phyloP scores from a whole-genome alignment of 2,888 invertebrate genomes.

The Anoncus sp. region DNA sequence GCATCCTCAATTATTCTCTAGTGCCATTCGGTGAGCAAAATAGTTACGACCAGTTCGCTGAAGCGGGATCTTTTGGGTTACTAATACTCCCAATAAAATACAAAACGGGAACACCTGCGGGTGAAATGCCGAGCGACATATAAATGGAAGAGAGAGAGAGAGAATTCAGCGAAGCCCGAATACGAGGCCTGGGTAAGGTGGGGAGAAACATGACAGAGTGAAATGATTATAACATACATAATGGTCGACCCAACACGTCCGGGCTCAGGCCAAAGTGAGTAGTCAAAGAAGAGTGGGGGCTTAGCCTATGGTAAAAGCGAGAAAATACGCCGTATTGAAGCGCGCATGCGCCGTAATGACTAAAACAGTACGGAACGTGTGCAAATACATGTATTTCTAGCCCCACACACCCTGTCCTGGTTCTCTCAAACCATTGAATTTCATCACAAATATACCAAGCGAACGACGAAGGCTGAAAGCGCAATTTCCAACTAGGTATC shows the following conservation, averaged over 20 bases:
- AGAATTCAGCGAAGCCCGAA: slow-evolving; percentile 4
- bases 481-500: slow-evolving; percentile 61
- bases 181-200: slow-evolving; percentile 55
- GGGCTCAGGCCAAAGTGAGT: slow-evolving; percentile 67
- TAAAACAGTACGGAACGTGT: slow-evolving; percentile 27
- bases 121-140: slow-evolving; percentile 14
- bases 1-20: slow-evolving; percentile 28
- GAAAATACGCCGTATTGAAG: slow-evolving; percentile 14
- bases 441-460: slow-evolving; percentile 46
- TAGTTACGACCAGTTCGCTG: slow-evolving; percentile 11
- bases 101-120: slow-evolving; percentile 64
- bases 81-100: slow-evolving; percentile 67
- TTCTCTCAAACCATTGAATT: slow-evolving; percentile 32
- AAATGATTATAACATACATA: slow-evolving; percentile 70
- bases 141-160: slow-evolving; percentile 13
- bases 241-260: slow-evolving; percentile 75
- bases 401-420: slow-evolving; percentile 15
- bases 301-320: slow-evolving; percentile 20
- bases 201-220: slow-evolving; percentile 71
- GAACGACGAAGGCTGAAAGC: slow-evolving; percentile 54
- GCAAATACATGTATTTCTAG: slow-evolving; percentile 21
- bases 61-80: slow-evolving; percentile 55
- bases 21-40: slow-evolving; percentile 11
- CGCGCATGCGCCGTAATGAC: slow-evolving; percentile 50
- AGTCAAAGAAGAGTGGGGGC: slow-evolving; percentile 23